phyloP scores from a whole-genome alignment of 2,888 invertebrate genomes.

The Caradrina clavipalpis region DNA sequence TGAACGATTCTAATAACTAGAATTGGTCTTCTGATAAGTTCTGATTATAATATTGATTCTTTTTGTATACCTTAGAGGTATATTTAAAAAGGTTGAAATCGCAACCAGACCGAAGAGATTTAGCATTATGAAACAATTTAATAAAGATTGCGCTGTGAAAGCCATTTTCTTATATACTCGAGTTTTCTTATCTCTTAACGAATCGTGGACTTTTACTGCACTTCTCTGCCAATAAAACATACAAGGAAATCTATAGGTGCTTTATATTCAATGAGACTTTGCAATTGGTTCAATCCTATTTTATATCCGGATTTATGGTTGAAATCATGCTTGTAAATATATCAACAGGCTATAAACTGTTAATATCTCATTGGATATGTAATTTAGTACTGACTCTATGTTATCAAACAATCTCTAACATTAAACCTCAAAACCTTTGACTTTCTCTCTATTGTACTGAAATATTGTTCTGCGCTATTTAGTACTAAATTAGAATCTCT shows the following conservation, averaged over 20 bases:
- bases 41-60: no score
- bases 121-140: background rate
- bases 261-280: background rate
- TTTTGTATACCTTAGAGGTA: no score
- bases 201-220: background rate
- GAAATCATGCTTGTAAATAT: background rate
- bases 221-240: slow-evolving; percentile 1
- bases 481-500: slow-evolving; percentile 2
- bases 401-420: slow-evolving; percentile 24
- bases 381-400: slow-evolving; percentile 1
- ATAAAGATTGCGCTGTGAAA: slow-evolving; percentile 2
- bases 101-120: background rate
- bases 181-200: background rate
- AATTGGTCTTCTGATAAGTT: no score
- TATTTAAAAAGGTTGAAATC: no score
- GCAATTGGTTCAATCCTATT: background rate
- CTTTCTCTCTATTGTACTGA: slow-evolving; percentile 22
- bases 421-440: slow-evolving; percentile 10
- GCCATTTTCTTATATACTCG: background rate
- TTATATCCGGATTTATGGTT: background rate
- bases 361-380: background rate
- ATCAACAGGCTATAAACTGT: slow-evolving; percentile 3
- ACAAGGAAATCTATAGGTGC: background rate
- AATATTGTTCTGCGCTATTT: slow-evolving; percentile 2
- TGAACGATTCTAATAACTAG: no score